These are phyloP conservation scores for Phoxinus dragarum DNA, from an alignment of 2,797 vertebrate species.

Conservation along the genomic window DNA sequence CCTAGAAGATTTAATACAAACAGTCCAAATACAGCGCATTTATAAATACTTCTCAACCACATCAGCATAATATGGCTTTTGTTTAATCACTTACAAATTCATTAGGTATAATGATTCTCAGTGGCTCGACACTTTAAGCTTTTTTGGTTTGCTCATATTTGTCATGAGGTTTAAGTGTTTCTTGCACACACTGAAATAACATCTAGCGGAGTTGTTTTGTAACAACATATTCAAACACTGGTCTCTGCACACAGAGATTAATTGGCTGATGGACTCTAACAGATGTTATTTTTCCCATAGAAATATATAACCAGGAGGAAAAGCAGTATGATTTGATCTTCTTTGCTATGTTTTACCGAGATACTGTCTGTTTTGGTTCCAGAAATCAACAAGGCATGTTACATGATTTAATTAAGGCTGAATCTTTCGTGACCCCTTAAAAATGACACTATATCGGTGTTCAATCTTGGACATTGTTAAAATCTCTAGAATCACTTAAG, in stretches of 20 bases:
- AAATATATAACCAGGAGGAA: neutral
- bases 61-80: neutral
- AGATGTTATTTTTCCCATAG: neutral
- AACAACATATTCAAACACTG: slow-evolving; percentile 30
- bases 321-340: neutral
- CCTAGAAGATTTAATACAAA: neutral
- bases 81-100: neutral
- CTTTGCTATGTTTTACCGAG: neutral
- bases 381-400: neutral
- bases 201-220: slow-evolving; percentile 28
- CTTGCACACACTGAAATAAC: slow-evolving; percentile 22
- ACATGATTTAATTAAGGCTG: neutral
- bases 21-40: neutral
- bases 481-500: neutral
- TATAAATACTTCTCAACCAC: neutral
- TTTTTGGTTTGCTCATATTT: neutral
- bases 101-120: slow-evolving; percentile 1
- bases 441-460: neutral
- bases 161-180: neutral
- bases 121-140: neutral
- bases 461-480: neutral
- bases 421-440: neutral
- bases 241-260: slow-evolving; percentile 4
- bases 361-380: neutral
- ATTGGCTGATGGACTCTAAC: neutral